Base-by-base conservation (phyloP, 2,113 vertebrate genomes). In the Montifringilla adamsi region DNA sequence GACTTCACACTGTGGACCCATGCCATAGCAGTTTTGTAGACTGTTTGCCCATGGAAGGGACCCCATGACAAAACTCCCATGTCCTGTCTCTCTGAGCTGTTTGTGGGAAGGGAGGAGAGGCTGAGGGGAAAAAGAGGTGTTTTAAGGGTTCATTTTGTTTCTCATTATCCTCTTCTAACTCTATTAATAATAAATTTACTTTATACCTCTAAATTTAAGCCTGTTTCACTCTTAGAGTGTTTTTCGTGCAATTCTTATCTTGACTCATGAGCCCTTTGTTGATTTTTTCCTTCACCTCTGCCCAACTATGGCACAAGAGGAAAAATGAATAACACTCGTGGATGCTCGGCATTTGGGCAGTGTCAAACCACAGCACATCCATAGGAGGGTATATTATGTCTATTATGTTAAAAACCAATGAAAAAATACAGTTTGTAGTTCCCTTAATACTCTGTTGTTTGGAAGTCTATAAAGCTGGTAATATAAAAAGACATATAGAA, bases 221-320 rank as follows among this genome's bases (percentile, higher is more conserved):
- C 41, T 31, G 8, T 39, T 55, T 80, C 56, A 10, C 27, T 8
- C 8, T 37, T 39, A 26, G 16, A 31, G 13, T 31, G 41, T 33
- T 56, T 56, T 67, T 17, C 50, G 56, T 0, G 0, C 8, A 46
- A 28, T 21, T 3, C 13, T 47, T 47, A 44, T 53, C 12, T 53
- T 2, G 37, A 8, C 16, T 46, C 13, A 37, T 31, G 39, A 67
- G 5, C 9, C 26, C 33, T 46, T 24, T 0, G 31, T 39, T 67
- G 37, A 15, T 19, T 55, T 30, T 80, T 56, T 37, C 18, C 27
- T 37, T 37, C 21, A 26, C 13, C 27, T 56, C 27, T 67, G 27
- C 21, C 27, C 21, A 67, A 2, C 33, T 47, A 13, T 2, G 46
- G 21, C 21, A 67, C 27, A 67, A 37, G 26, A 46, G 26, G 20